phyloP scores from a whole-genome alignment of 2,888 invertebrate genomes.

The Luffia ferchaultella region DNA sequence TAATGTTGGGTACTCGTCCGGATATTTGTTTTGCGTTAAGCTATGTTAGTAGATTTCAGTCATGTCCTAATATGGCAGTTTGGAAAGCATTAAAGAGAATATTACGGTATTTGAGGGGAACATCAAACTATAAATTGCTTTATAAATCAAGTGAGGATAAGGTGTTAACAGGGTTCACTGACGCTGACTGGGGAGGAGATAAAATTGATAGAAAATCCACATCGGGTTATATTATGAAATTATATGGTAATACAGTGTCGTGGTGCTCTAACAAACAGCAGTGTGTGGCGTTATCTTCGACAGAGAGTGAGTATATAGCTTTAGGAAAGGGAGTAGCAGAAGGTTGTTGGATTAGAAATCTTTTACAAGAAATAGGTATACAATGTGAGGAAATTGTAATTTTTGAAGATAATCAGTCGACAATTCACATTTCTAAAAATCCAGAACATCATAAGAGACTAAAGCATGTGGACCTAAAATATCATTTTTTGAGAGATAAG shows the following conservation, averaged over 20 bases:
- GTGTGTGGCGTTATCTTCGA: neutral
- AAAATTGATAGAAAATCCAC: neutral
- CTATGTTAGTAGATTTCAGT: conserved; percentile 1
- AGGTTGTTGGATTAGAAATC: neutral
- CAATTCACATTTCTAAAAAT: conserved; percentile 5
- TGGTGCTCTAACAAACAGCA: neutral
- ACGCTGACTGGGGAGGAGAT: conserved; percentile 5
- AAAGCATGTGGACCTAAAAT: neutral
- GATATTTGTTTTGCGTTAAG: conserved; percentile 3
- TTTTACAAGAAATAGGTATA: neutral
- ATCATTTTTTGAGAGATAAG: neutral
- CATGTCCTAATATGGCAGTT: neutral
- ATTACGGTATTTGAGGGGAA: neutral
- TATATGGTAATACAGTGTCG: neutral
- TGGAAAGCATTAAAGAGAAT: neutral
- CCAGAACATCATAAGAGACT: neutral
- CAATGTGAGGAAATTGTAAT: neutral
- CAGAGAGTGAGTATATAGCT: neutral
- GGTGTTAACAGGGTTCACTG: conserved; percentile 1
- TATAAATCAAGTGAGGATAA: conserved; percentile 6
- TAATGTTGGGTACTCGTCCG: conserved; percentile 3
- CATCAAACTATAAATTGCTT: conserved; percentile 1
- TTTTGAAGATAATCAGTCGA: conserved; percentile 4
- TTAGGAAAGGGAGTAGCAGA: neutral
- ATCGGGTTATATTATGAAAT: neutral